Evolutionary conservation across 2,797 vertebrate species (phyloP).

Genomic region (Helarctos malayanus): DNA sequence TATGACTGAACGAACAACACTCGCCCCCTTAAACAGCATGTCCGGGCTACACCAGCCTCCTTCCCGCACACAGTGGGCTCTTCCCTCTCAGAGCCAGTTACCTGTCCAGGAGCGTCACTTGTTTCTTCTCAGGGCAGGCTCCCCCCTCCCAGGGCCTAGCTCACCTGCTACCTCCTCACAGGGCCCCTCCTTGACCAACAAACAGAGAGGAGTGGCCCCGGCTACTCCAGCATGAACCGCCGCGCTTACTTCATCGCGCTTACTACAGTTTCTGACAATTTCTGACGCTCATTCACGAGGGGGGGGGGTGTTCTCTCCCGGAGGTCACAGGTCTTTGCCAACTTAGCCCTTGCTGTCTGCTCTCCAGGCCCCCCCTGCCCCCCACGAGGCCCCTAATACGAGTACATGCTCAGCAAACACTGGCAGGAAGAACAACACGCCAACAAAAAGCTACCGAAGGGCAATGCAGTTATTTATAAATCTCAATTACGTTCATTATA

Average conservation of each 20-base stretch:
- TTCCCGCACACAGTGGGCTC: no score
- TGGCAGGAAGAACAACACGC: not conserved
- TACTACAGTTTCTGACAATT: not conserved
- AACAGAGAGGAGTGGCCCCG: accelerated
- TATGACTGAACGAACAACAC: not conserved
- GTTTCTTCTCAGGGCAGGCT: not conserved
- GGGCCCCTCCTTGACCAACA: no score
- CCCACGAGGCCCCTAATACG: accelerated
- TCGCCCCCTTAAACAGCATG: accelerated
- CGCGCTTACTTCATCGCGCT: accelerated
- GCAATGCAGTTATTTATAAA: not conserved
- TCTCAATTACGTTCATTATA: not conserved
- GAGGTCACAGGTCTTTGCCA: not conserved
- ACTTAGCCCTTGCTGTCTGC: no score
- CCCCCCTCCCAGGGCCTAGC: not conserved
- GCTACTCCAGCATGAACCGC: accelerated
- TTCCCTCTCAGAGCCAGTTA: not conserved
- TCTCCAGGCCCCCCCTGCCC: not conserved
- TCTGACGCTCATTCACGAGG: no score
- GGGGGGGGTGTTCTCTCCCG: no score
- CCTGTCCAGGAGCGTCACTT: not conserved
- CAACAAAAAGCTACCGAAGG: not conserved
- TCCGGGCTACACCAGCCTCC: not conserved
- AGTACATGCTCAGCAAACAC: not conserved
- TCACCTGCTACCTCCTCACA: not conserved